phyloP scores from a whole-genome alignment of 2,113 vertebrate species.

The Mobula hypostoma region DNA sequence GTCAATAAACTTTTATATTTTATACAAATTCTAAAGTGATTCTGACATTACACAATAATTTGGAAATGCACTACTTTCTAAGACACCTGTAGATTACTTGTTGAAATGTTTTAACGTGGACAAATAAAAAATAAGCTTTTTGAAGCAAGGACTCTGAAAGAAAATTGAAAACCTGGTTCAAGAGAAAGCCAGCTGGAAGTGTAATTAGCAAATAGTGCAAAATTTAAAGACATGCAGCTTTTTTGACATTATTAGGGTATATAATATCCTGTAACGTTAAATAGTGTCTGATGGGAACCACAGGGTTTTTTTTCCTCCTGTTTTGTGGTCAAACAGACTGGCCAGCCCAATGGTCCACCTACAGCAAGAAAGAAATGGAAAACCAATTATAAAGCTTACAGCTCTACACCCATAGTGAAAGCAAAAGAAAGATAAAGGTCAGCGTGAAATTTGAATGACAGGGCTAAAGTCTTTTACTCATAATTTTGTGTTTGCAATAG shows the following conservation, averaged over 20 bases:
- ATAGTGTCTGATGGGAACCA: constrained; percentile 61
- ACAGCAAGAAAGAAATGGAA: constrained; percentile 74
- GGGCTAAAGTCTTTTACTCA: constrained; percentile 99
- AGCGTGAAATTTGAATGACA: constrained; percentile 99
- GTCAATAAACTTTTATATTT: background rate
- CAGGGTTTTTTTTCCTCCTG: constrained; percentile 49
- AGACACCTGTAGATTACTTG: background rate
- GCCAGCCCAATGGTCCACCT: constrained; percentile 79
- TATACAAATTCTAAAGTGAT: background rate
- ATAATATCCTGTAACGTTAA: constrained; percentile 60
- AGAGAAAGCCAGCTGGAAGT: constrained; percentile 43
- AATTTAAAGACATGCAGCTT: constrained; percentile 60
- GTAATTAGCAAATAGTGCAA: constrained; percentile 63
- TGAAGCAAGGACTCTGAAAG: background rate
- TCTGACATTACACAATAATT: background rate
- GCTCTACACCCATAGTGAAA: constrained; percentile 91
- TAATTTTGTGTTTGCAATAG: constrained; percentile 99
- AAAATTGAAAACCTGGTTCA: background rate
- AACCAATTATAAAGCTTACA: constrained; percentile 98
- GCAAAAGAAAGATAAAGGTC: constrained; percentile 97
- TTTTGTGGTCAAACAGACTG: constrained; percentile 60
- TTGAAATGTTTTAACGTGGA: background rate
- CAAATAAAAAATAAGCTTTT: background rate
- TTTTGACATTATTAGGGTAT: constrained; percentile 59
- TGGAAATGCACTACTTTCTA: background rate